These are phyloP conservation scores for Schlechtendalia chinensis DNA, from an alignment of 1,140 invertebrate species.

Conservation along the genomic window DNA sequence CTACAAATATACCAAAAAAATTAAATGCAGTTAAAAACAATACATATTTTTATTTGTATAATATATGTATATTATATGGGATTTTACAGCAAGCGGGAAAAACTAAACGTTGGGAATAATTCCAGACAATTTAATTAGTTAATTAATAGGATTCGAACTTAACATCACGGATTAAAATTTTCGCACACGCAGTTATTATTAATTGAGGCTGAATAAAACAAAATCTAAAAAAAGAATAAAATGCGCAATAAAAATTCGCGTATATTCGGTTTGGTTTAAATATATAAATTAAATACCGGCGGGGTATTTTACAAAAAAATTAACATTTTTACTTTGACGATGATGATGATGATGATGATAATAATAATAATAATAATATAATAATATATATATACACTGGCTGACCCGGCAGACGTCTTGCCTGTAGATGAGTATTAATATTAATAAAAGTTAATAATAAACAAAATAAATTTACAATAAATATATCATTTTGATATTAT, in stretches of 20 bases:
- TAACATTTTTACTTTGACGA: no score
- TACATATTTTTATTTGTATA: no score
- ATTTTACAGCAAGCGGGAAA: background rate
- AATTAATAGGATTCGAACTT: conserved; percentile 26
- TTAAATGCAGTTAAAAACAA: no score
- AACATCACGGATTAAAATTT: background rate
- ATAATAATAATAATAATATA: no score
- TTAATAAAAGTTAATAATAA: no score
- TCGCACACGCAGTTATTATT: background rate
- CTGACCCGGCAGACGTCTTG: no score
- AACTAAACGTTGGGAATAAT: conserved; percentile 6
- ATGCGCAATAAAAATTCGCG: background rate
- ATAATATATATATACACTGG: no score
- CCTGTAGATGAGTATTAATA: no score
- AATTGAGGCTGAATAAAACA: background rate
- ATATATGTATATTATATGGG: background rate
- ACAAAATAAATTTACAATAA: no score
- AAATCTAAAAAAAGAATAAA: conserved; percentile 38
- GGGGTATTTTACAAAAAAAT: background rate
- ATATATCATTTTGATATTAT: no score
- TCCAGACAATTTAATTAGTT: conserved; percentile 16
- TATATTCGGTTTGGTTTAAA: background rate
- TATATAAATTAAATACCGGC: background rate
- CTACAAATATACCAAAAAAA: no score
- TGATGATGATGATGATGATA: no score